These are phyloP conservation scores for Pocota personata DNA, from an alignment of 2,888 invertebrate species.

Conservation along the genomic window DNA sequence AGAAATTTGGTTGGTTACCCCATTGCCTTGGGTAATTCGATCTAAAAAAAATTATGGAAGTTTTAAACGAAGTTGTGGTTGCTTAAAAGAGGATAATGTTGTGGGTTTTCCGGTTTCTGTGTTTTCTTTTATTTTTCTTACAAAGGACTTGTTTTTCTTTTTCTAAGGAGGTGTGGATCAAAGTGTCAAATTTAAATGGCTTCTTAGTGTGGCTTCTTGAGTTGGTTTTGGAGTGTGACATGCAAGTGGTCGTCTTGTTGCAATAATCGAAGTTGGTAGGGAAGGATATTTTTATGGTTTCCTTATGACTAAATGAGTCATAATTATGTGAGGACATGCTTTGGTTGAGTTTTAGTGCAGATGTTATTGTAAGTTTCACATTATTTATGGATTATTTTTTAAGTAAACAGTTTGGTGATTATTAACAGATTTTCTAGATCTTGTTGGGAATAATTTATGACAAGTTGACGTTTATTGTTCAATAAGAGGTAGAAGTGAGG, in stretches of 20 bases:
- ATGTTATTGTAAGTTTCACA: not conserved
- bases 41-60: conserved; percentile 51
- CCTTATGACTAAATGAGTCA: conserved; percentile 38
- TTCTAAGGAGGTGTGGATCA: conserved; percentile 47
- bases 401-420: not conserved
- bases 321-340: not conserved
- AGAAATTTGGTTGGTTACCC: not conserved
- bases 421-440: not conserved
- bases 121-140: not conserved
- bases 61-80: conserved; percentile 64
- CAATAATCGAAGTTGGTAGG: not conserved
- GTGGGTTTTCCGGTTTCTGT: conserved; percentile 56
- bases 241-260: conserved; percentile 13
- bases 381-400: not conserved
- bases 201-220: conserved; percentile 54
- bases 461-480: not conserved
- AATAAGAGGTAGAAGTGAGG: not conserved
- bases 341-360: not conserved
- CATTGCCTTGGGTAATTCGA: conserved; percentile 46
- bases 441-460: not conserved
- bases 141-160: conserved; percentile 19
- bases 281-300: conserved; percentile 30
- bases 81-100: conserved; percentile 28
- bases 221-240: conserved; percentile 53
- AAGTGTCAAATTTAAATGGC: conserved; percentile 66